A percentile compares a stretch with the other conserved stretches of the same genome.
phyloP scores from a whole-genome alignment of 2,113 vertebrate genomes.

The Scalopus aquaticus region DNA sequence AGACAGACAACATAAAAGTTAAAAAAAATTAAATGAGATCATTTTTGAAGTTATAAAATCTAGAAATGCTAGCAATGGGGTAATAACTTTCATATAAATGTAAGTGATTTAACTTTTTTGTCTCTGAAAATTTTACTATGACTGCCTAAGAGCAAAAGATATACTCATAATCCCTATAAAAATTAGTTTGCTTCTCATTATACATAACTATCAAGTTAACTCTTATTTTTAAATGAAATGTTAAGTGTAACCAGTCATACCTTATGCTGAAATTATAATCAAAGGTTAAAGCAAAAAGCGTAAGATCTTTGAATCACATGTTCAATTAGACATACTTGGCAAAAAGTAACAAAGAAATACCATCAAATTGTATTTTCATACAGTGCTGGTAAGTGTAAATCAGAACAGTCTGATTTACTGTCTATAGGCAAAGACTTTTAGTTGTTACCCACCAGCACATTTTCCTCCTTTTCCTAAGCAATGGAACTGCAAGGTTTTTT shows the following conservation, averaged over 20 bases:
- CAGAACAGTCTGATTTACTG: too few relatives aligned
- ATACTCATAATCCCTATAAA: neutral
- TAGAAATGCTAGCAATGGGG: neutral
- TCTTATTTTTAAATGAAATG: slow-evolving; percentile 27
- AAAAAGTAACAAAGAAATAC: slow-evolving; percentile 10
- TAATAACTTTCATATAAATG: neutral
- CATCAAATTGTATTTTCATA: slow-evolving; percentile 3
- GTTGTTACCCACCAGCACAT: neutral
- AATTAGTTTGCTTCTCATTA: neutral
- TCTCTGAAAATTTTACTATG: neutral
- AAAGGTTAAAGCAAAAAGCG: neutral
- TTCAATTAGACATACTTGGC: neutral
- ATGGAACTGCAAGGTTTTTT: neutral
- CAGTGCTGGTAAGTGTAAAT: neutral
- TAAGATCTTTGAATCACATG: neutral
- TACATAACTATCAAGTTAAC: neutral
- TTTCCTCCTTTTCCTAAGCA: neutral
- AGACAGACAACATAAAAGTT: neutral
- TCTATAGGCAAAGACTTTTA: neutral
- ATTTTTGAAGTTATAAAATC: slow-evolving; percentile 28
- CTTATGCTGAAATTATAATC: neutral
- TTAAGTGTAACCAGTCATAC: neutral
- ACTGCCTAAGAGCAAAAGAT: neutral
- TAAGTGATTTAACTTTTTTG: neutral
- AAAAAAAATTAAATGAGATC: slow-evolving; percentile 30